These are phyloP conservation scores for Oscheius sp. DNA, from an alignment of 2,888 invertebrate genomes.

Conservation along the genomic window DNA sequence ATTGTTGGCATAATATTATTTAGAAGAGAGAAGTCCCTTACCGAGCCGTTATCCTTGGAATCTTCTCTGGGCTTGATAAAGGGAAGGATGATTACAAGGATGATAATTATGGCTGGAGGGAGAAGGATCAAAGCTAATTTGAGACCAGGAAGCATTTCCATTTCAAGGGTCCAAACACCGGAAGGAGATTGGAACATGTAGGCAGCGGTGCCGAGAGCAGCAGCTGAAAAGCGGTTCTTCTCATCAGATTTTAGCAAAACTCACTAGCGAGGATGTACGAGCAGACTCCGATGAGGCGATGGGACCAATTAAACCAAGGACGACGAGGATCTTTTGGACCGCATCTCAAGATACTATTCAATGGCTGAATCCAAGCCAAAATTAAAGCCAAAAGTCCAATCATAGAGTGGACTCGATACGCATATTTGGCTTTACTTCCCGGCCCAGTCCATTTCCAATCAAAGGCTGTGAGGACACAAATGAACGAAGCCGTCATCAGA, in stretches of 20 bases:
- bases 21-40: neutral
- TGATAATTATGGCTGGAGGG: neutral
- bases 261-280: constrained; percentile 51
- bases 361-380: constrained; percentile 55
- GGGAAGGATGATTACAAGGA: neutral
- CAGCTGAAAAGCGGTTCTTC: constrained; percentile 3
- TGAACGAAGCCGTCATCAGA: constrained; percentile 51
- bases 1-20: no score
- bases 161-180: neutral
- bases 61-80: neutral
- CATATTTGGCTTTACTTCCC: constrained; percentile 27
- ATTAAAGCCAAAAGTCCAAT: constrained; percentile 47
- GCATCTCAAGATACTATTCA: constrained; percentile 50
- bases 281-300: constrained; percentile 49
- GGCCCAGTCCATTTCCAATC: constrained; percentile 51
- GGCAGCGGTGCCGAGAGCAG: neutral
- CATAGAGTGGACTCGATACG: constrained; percentile 40
- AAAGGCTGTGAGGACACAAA: constrained; percentile 43
- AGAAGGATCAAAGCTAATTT: constrained; percentile 1
- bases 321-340: constrained; percentile 48
- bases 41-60: neutral
- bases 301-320: constrained; percentile 56
- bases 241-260: neutral
- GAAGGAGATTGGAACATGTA: constrained; percentile 1
- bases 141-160: neutral